These are phyloP conservation scores for Cyprinodon brontotheroides DNA, from an alignment of 2,113 vertebrate species.

Conservation along the genomic window DNA sequence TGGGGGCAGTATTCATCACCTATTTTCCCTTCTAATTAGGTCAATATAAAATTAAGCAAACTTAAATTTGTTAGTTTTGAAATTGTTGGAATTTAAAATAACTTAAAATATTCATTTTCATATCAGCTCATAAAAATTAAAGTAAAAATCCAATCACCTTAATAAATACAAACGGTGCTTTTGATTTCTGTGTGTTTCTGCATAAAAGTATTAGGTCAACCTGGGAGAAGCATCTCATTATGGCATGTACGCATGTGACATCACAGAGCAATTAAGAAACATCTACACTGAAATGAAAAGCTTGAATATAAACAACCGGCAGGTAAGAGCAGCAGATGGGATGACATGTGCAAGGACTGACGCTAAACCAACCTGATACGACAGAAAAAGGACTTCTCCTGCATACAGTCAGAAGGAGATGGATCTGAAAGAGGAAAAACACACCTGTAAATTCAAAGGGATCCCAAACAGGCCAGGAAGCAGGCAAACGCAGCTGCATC, in stretches of 20 bases:
- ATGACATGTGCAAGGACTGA: not conserved
- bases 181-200: not conserved
- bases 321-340: slow-evolving; percentile 60
- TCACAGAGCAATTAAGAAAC: slow-evolving; percentile 51
- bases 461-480: not conserved
- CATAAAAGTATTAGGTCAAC: slow-evolving; percentile 7
- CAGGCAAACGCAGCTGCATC: not conserved
- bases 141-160: not conserved
- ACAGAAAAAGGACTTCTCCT: slow-evolving; percentile 97
- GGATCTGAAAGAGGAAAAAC: slow-evolving; percentile 79
- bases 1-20: slow-evolving; percentile 23
- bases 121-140: not conserved
- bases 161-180: slow-evolving; percentile 1
- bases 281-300: slow-evolving; percentile 31
- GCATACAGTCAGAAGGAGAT: slow-evolving; percentile 86
- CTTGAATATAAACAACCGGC: slow-evolving; percentile 54
- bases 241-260: slow-evolving; percentile 36
- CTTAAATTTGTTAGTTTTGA: not conserved
- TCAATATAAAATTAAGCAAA: not conserved
- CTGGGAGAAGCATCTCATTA: slow-evolving; percentile 49
- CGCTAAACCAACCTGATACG: slow-evolving; percentile 87
- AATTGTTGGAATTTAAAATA: not conserved
- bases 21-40: not conserved
- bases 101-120: not conserved
- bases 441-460: slow-evolving; percentile 54